Conservation (phyloP, 1,140 invertebrate species). For the Nephila pilipes region DNA sequence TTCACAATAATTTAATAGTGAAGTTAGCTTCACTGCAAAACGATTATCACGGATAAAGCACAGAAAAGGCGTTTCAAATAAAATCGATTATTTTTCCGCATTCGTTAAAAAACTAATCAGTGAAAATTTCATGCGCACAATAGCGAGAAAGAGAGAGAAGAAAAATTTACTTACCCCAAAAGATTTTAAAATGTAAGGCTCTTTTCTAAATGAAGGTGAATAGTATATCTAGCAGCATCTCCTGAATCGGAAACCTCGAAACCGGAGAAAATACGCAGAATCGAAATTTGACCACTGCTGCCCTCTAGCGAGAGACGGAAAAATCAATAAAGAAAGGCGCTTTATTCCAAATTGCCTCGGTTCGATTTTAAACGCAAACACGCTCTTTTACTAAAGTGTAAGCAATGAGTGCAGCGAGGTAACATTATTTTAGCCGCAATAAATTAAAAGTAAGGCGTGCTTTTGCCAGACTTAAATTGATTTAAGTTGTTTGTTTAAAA, state of each 20-base stretch:
- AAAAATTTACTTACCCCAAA: conserved; percentile 60
- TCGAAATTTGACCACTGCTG: conserved; percentile 55
- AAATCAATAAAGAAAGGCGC: conserved; percentile 39
- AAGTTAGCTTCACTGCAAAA: conserved; percentile 45
- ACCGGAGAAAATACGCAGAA: conserved; percentile 53
- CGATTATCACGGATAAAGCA: conserved; percentile 22
- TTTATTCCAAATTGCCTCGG: conserved; percentile 5
- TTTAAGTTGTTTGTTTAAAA: too few relatives aligned
- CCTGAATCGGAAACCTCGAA: conserved; percentile 65
- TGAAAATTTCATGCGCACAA: background rate
- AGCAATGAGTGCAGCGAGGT: background rate
- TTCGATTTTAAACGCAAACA: background rate
- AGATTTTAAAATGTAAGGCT: conserved; percentile 58
- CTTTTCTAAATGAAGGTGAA: conserved; percentile 66
- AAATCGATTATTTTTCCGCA: conserved; percentile 44
- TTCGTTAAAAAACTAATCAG: background rate
- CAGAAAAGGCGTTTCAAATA: background rate
- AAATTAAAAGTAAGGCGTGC: background rate
- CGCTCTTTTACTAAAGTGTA: background rate
- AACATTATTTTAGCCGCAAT: background rate
- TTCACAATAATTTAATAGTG: conserved; percentile 15
- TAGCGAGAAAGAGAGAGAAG: background rate
- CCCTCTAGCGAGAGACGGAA: conserved; percentile 50
- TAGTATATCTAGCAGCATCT: conserved; percentile 33
- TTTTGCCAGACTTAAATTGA: too few relatives aligned